Evolutionary conservation across 2,113 vertebrate genomes (phyloP), one percentile per base, ranked within the genome.

Genomic region (Zapornia atra): DNA sequence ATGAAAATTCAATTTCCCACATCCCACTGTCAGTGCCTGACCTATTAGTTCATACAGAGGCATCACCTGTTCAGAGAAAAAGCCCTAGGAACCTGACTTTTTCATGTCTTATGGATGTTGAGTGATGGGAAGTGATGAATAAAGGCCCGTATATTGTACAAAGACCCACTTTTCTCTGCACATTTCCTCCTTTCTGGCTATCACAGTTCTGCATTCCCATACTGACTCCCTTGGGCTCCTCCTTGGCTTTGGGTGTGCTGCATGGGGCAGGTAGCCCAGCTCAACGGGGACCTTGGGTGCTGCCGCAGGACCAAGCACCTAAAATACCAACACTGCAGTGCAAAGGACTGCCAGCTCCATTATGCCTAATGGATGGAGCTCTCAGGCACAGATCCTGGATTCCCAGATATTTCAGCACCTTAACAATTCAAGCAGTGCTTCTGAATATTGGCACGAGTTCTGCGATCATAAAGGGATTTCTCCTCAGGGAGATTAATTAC

Each of bases 211-310:
- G 26, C 6, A 24, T 1, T 57, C 18, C 46, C 34, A 7, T 38
- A n/a, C 21, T 54, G 42, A 24, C 31, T 73, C 3, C 9, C 21
- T 15, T 2, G 2, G 14, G 3, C 7, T 82, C 9, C 19, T 73
- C 10, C 24, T 10, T 38, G 38, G 38, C 38, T 38, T 5, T 2
- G 6, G 53, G 17, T 15, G 19, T n/a, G 2, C 15, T 66, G 12
- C n/a, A 18, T 0, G 4, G 28, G 19, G 4, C 38, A 36, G 63
- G 26, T 15, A 63, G 6, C 9, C 20, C 1, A 1, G 12, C 7
- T 38, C 53, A 38, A 5, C 2, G 2, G 28, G 10, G 7, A 29
- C 17, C 17, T 1, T 6, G 20, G 17, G 24, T 71, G 61, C 17
- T 80, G 20, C 54, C 51, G 42, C 33, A 53, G 13, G 7, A 7